Percentiles rank a stretch among this genome's conserved stretches.
Evolutionary conservation across 2,797 vertebrate species (phyloP).

Genomic region (Clarias pachynema): DNA sequence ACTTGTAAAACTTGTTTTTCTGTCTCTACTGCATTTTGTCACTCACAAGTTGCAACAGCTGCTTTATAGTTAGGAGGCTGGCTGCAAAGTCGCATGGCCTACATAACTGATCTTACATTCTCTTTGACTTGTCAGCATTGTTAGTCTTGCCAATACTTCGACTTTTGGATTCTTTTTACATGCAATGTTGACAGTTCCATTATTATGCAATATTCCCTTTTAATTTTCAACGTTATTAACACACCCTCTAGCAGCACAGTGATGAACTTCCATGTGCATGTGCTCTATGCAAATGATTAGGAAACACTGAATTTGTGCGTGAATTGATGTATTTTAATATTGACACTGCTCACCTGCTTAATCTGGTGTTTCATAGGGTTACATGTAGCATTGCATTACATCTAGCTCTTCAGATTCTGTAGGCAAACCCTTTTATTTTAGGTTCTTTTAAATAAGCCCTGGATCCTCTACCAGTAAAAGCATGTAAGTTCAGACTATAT

Average conservation of each 20-base stretch:
- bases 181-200: background rate
- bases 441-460: constrained; percentile 10
- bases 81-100: constrained; percentile 14
- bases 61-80: constrained; percentile 39
- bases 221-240: constrained; percentile 3
- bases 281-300: background rate
- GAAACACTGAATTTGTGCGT: background rate
- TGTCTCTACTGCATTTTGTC: constrained; percentile 35
- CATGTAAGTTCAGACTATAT: constrained; percentile 48
- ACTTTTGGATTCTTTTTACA: background rate
- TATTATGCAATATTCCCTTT: background rate
- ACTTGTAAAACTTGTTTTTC: constrained; percentile 53
- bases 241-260: constrained; percentile 34
- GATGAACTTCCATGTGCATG: background rate
- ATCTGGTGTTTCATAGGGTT: background rate
- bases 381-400: background rate
- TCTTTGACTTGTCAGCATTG: background rate
- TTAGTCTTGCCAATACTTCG: no score
- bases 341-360: background rate
- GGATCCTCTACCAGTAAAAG: constrained; percentile 41
- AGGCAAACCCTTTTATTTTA: background rate
- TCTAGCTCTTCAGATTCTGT: background rate
- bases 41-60: constrained; percentile 44
- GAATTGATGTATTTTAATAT: background rate
- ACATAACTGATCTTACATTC: background rate